phyloP scores from a whole-genome alignment of 2,113 vertebrate genomes.

The Muscicapa adusta region DNA sequence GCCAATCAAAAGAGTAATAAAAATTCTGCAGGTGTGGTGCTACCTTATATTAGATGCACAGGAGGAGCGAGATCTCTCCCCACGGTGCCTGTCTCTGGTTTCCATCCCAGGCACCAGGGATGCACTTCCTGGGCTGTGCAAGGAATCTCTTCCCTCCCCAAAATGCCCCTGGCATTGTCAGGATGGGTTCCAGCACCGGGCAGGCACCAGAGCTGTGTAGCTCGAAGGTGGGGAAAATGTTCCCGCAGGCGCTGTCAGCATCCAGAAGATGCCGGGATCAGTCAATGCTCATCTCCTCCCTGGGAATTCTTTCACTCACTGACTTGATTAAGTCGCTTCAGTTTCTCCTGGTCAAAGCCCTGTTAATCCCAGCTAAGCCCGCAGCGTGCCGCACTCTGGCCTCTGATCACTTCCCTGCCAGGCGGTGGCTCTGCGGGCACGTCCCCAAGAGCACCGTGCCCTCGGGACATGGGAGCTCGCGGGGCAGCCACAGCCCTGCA shows the following conservation, averaged over 20 bases:
- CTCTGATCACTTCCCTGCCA: background rate
- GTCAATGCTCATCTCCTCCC: background rate
- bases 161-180: background rate
- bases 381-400: background rate
- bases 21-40: constrained; percentile 41
- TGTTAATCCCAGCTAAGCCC: background rate
- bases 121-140: background rate
- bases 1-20: constrained; percentile 42
- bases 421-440: background rate
- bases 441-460: background rate
- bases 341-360: background rate
- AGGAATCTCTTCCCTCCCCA: background rate
- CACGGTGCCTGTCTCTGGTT: rapidly evolving
- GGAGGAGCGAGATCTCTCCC: background rate
- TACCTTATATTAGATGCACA: background rate
- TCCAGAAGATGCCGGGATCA: background rate
- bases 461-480: background rate
- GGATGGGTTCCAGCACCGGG: background rate
- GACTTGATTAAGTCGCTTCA: background rate
- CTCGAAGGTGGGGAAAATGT: background rate
- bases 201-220: background rate
- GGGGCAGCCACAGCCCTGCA: background rate
- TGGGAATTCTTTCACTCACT: background rate
- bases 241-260: background rate
- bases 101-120: background rate